Evolutionary conservation across 2,113 vertebrate genomes (phyloP).

Genomic region (Alces alces): DNA sequence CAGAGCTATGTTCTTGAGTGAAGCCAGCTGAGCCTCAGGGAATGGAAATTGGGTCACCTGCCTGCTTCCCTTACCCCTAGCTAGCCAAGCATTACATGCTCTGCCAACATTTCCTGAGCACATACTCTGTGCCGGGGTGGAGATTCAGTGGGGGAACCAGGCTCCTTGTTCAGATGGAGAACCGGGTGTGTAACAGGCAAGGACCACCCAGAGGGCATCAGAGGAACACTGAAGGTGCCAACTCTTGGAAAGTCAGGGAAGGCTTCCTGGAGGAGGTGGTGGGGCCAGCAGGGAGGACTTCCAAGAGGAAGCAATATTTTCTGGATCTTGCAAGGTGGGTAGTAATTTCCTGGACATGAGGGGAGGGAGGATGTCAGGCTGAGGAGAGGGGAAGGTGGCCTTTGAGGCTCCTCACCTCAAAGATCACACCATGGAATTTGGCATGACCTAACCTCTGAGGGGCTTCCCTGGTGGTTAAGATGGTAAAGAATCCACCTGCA

Average conservation of each 20-base stretch:
- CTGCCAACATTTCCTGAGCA: background rate
- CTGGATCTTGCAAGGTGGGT: background rate
- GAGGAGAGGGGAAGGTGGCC: background rate
- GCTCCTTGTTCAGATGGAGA: background rate
- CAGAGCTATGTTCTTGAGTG: background rate
- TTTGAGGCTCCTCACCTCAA: background rate
- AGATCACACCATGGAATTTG: background rate
- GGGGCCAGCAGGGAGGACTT: background rate
- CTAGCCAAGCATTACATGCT: background rate
- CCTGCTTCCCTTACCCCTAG: background rate
- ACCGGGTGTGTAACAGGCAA: background rate
- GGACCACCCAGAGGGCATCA: background rate
- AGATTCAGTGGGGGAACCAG: background rate
- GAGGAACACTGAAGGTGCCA: background rate
- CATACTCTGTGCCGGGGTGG: background rate
- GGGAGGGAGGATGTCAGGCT: background rate
- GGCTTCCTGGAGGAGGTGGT: constrained; percentile 23
- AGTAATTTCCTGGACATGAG: background rate
- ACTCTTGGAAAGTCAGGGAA: background rate
- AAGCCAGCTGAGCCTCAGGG: background rate
- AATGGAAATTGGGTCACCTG: background rate
- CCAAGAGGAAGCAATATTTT: background rate
- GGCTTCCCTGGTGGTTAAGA: background rate
- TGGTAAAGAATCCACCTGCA: background rate
- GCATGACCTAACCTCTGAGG: background rate